Evolutionary conservation across 2,113 vertebrate genomes (phyloP), one percentile per base, ranked within the genome.

Genomic region (Amblyopsis rosae): DNA sequence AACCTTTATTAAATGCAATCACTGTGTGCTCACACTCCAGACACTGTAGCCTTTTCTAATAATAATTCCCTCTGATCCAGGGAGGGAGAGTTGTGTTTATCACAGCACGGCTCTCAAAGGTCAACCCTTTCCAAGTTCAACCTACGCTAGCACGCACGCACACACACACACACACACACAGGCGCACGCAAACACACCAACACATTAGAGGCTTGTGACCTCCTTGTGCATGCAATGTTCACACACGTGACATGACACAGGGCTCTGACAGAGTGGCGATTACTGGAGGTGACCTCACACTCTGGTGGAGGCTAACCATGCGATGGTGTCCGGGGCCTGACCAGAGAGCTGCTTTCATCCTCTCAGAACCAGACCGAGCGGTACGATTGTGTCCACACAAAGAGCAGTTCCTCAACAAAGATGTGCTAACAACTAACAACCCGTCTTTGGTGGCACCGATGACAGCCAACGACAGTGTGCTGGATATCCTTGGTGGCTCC

Each of bases 261-360:
- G 35, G 26, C 2, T 26, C 26, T 26, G 3, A 26, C 26, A 26
- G 26, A 26, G 26, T 26, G 26, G 26, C 26, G 2, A 26, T 26
- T 26, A 26, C 26, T 26, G 26, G 26, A 26, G 26, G 26, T 26
- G 26, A 26, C 26, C 26, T 41, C 4, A 41, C 35, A 5, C 35
- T 41, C 35, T 41, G 35, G 35, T 8, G 35, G 35, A 8, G 35
- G 35, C 35, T 41, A 41, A 41, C 35, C 35, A 8, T 41, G 35
- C 7, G 35, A 41, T 41, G 35, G 35, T 8, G 35, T 8, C 35
- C 6, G 35, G 35, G 35, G 35, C 56, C 75, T 79, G 69, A 80
- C 82, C 75, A 71, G 45, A 60, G 65, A 46, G 0, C 59, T 67
- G 68, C 77, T 88, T 76, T 84, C 79, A 79, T 77, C 57, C 10